A percentile compares a stretch with the other conserved stretches of the same genome.
Conservation (phyloP, 2,113 vertebrate genomes). For the Emydura subglobosa region DNA sequence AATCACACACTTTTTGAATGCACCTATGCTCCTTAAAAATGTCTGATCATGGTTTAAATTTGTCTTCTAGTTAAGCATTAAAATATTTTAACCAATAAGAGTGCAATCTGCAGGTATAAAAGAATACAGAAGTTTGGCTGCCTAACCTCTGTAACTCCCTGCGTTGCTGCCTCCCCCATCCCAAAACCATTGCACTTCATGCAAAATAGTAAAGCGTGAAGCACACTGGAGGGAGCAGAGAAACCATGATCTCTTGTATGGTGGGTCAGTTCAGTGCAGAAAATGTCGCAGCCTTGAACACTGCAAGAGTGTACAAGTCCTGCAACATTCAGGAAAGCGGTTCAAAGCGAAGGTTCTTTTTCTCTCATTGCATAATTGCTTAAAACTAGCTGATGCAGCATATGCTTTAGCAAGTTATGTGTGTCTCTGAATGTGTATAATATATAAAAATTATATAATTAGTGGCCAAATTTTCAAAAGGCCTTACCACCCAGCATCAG, state of each 20-base stretch:
- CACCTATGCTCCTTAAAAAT: not conserved
- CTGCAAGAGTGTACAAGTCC: no score
- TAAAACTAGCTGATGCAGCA: not conserved
- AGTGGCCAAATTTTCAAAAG: not conserved
- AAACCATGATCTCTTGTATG: not conserved
- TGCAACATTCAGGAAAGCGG: not conserved
- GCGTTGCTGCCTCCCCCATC: not conserved
- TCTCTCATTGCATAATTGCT: not conserved
- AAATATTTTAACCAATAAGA: not conserved
- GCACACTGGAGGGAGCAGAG: not conserved
- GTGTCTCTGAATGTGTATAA: no score
- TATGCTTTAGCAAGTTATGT: not conserved
- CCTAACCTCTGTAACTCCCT: not conserved
- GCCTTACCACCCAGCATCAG: no score
- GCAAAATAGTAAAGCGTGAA: not conserved
- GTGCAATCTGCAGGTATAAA: not conserved
- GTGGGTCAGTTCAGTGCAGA: not conserved
- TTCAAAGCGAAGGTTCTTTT: not conserved
- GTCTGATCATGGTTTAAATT: not conserved
- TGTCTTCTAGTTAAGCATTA: not conserved
- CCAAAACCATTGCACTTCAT: not conserved
- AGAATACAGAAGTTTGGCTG: not conserved
- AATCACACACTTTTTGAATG: not conserved
- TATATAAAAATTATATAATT: no score
- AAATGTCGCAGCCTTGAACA: not conserved